Percentiles rank a stretch among this genome's conserved stretches.
Evolutionary conservation across 2,113 vertebrate species (phyloP).

Genomic region (Clarias batrachus): DNA sequence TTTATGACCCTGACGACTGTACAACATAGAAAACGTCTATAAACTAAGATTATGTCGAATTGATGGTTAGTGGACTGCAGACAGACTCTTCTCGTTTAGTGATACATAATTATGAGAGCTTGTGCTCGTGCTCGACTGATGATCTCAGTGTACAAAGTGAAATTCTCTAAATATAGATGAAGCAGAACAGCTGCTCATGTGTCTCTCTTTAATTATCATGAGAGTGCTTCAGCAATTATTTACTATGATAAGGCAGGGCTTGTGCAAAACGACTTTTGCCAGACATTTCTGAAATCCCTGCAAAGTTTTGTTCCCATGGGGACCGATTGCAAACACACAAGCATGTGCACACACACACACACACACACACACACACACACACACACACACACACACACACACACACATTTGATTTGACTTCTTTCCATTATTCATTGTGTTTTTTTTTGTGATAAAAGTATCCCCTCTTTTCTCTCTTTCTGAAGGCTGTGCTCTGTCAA

Average conservation of each 20-base stretch:
- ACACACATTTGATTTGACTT: conserved; percentile 14
- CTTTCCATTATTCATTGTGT: conserved; percentile 43
- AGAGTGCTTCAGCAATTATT: not conserved
- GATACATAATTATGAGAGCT: not conserved
- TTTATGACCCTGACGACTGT: not conserved
- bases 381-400: not conserved
- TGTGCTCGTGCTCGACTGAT: not conserved
- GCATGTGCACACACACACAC: not conserved
- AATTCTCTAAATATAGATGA: not conserved
- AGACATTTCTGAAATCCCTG: conserved; percentile 4
- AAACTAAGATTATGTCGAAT: not conserved
- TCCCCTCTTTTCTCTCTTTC: not conserved
- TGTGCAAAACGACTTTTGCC: not conserved
- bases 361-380: not conserved
- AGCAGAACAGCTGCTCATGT: not conserved
- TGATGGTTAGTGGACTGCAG: not conserved
- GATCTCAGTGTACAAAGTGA: not conserved
- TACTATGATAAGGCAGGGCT: conserved; percentile 2
- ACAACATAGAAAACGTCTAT: not conserved
- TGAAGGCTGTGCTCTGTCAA: not conserved
- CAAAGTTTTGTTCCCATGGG: not conserved
- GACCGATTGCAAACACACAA: not conserved
- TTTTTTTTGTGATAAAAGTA: not conserved
- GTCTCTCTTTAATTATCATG: not conserved
- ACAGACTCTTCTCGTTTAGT: not conserved